Percentiles rank a stretch among this genome's conserved stretches.
phyloP scores from a whole-genome alignment of 2,113 vertebrate genomes.

The Ictidomys tridecemlineatus region DNA sequence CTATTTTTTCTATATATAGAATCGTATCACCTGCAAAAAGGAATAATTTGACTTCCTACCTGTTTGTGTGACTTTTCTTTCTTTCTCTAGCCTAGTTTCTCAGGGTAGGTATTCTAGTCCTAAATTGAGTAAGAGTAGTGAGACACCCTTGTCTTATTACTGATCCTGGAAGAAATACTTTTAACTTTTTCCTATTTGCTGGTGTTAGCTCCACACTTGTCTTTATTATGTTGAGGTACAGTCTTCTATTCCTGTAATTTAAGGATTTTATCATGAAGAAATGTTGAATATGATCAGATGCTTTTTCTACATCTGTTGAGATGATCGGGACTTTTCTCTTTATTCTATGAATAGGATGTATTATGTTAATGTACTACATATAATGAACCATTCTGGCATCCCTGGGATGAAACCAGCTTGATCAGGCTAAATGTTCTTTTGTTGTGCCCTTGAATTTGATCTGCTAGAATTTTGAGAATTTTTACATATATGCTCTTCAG shows the following conservation, averaged over 20 bases:
- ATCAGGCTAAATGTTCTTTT: too few species aligned
- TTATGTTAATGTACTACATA: background rate
- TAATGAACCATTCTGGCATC: background rate
- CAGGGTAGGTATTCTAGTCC: background rate
- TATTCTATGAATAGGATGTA: background rate
- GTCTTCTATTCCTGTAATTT: background rate
- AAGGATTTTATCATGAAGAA: background rate
- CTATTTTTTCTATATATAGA: background rate
- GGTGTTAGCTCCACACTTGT: background rate
- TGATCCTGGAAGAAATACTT: background rate
- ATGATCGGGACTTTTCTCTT: background rate
- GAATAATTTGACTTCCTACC: background rate
- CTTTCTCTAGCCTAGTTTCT: background rate
- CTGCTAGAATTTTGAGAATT: background rate
- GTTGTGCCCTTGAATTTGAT: too few species aligned
- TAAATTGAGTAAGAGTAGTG: background rate
- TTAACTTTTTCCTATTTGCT: too few species aligned
- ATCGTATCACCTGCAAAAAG: background rate
- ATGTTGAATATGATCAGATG: background rate
- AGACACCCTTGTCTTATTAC: background rate
- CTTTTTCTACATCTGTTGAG: background rate
- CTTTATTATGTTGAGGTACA: background rate
- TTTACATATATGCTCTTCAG: background rate
- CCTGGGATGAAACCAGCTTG: background rate
- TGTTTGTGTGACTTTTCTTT: background rate